Evolutionary conservation across 2,888 invertebrate species (phyloP).

Genomic region (Amphiduros pacificus): DNA sequence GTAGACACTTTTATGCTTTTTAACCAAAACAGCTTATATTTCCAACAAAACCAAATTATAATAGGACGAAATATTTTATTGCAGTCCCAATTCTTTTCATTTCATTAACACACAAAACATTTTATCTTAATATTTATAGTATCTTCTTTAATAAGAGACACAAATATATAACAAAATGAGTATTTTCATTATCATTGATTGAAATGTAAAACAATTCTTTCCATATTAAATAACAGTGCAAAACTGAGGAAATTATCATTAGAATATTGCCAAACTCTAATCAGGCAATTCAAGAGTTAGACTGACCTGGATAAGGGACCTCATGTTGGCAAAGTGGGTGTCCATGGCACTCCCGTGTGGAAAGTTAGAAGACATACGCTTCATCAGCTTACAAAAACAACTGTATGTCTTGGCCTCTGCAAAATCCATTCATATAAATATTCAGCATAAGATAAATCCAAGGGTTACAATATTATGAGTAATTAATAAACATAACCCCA

Average conservation of each 20-base stretch:
- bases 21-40: no score
- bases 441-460: neutral
- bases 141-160: neutral
- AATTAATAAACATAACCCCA: no score
- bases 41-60: no score
- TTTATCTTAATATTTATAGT: no score
- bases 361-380: slow-evolving; percentile 87
- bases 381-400: slow-evolving; percentile 89
- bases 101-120: no score
- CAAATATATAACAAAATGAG: neutral
- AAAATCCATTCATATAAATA: slow-evolving; percentile 25
- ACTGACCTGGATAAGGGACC: slow-evolving; percentile 65
- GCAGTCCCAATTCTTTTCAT: no score
- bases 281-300: neutral
- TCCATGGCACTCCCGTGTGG: slow-evolving; percentile 91
- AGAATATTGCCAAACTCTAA: no score
- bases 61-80: no score
- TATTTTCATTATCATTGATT: no score
- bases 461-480: neutral
- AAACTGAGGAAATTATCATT: neutral
- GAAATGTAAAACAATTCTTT: neutral
- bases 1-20: no score
- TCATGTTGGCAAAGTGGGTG: slow-evolving; percentile 92
- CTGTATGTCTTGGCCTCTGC: slow-evolving; percentile 84
- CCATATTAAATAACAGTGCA: neutral